Evolutionary conservation across 1,140 invertebrate genomes (phyloP).

Genomic region (Lasaia peninsularis): DNA sequence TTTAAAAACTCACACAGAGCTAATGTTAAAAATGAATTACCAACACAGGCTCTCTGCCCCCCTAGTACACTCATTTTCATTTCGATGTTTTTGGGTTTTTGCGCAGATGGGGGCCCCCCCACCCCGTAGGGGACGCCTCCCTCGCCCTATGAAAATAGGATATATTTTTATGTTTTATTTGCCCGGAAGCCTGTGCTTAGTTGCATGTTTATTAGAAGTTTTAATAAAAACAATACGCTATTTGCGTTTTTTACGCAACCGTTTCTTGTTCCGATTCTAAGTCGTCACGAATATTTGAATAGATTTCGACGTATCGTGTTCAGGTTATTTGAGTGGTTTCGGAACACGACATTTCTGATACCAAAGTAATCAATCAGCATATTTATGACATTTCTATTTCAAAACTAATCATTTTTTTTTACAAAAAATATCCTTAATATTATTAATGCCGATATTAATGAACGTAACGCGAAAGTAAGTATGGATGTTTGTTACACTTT

Average conservation of each 20-base stretch:
- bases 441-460: too few species aligned
- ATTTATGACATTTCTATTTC: background rate
- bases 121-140: constrained; percentile 33
- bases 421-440: too few species aligned
- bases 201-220: constrained; percentile 76
- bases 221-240: constrained; percentile 70
- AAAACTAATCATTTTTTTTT: background rate
- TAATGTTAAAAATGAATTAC: constrained; percentile 78
- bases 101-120: constrained; percentile 56
- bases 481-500: too few species aligned
- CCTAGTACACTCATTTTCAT: constrained; percentile 74
- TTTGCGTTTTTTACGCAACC: constrained; percentile 42
- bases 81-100: constrained; percentile 77
- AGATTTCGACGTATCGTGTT: constrained; percentile 54
- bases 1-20: constrained; percentile 75
- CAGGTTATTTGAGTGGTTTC: background rate
- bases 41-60: constrained; percentile 59
- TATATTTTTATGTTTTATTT: constrained; percentile 78
- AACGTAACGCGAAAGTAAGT: too few species aligned
- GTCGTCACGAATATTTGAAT: constrained; percentile 26
- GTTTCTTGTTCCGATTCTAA: constrained; percentile 37
- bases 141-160: constrained; percentile 75
- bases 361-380: background rate
- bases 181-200: constrained; percentile 72
- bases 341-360: constrained; percentile 1